Base-by-base conservation (phyloP, 2,797 vertebrate genomes). In the Anomalospiza imberbis region DNA sequence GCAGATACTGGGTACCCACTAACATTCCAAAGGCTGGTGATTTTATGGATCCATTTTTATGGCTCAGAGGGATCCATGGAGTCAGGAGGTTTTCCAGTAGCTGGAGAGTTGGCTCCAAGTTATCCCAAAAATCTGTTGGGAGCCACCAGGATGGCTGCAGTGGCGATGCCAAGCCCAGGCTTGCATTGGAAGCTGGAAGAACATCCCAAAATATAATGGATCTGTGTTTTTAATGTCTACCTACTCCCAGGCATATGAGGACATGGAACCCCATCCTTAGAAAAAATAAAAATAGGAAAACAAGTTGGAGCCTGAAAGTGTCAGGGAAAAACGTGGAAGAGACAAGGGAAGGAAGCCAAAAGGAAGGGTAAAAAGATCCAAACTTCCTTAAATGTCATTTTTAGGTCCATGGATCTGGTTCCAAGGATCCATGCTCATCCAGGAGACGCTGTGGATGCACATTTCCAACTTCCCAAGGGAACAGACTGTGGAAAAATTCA, bases 361-460 rank as follows among this genome's bases (percentile, higher is more conserved):
- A 83, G 25, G 68, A 90, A 83, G 28, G 9, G 4, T 40, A 36
- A 48, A 80, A 54, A 10, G 7, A 53, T 50, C 42, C 36, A 32
- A 50, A 12, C 13, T 45, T 47, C 15, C 63, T 57, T 82, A 57
- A 63, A 38, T 0, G 1, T 11, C 1, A 0, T 32, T 73, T 79
- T 47, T 36, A 55, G 17, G 32, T 15, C 40, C 13, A 4, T 77
- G 61, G 77, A 4, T 9, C 32, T 0, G 0, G 6, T 4, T 40
- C 28, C 28, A 17, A 22, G 51, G 32, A 57, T 48, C 60, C 12
- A 16, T 12, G 60, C 29, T 83, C 5, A 3, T 17, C 65, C 70
- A 0, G 50, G 62, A 67, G 42, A 63, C 11, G 4, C 2, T 10
- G 15, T 0, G 2, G 55, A 48, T 25, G 54, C 25, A 28, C 42